phyloP scores from a whole-genome alignment of 2,888 invertebrate genomes.

The Serrognathus titanus region DNA sequence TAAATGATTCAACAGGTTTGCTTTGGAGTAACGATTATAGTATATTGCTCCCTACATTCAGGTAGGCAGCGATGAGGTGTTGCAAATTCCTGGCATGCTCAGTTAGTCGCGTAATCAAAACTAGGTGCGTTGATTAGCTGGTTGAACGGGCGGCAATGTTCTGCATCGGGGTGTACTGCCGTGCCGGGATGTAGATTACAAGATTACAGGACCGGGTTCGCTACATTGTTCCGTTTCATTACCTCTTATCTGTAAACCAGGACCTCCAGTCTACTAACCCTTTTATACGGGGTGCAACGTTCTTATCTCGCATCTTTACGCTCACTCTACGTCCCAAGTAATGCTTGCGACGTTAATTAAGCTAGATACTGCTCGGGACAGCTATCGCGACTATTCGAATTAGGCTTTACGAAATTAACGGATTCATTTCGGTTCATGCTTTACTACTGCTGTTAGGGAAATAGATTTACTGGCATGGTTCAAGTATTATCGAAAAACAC shows the following conservation, averaged over 20 bases:
- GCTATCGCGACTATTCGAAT: too few relatives aligned
- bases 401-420: too few relatives aligned
- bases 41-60: too few relatives aligned
- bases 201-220: slow-evolving; percentile 21
- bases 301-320: slow-evolving; percentile 17
- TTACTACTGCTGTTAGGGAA: too few relatives aligned
- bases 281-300: slow-evolving; percentile 21
- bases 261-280: slow-evolving; percentile 22
- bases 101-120: slow-evolving; percentile 30
- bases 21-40: too few relatives aligned
- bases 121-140: slow-evolving; percentile 31
- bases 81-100: slow-evolving; percentile 19
- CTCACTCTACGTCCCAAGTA: slow-evolving; percentile 11
- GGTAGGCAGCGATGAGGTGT: too few relatives aligned
- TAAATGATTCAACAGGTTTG: too few relatives aligned
- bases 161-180: neutral
- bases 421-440: too few relatives aligned
- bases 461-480: too few relatives aligned
- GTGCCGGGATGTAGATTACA: slow-evolving; percentile 19
- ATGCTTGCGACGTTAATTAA: too few relatives aligned
- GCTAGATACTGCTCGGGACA: too few relatives aligned
- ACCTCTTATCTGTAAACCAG: slow-evolving; percentile 17
- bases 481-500: too few relatives aligned
- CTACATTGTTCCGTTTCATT: slow-evolving; percentile 25
- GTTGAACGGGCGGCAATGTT: slow-evolving; percentile 19